Base-by-base conservation (phyloP, 2,888 invertebrate species). In the Drosophila neutralis region DNA sequence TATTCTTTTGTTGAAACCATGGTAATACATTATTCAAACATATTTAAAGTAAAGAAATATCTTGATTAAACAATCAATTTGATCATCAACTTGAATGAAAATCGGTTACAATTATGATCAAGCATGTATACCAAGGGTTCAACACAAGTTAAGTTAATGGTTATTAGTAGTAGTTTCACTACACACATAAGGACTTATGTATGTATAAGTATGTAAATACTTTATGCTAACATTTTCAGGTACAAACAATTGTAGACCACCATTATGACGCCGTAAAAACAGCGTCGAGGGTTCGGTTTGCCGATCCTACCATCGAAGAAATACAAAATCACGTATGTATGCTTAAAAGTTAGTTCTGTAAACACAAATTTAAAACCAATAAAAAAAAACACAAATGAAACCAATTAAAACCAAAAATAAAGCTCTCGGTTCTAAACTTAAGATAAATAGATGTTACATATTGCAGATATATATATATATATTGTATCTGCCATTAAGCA, bases 231-330 rank as follows among this genome's bases (percentile, higher is more conserved):
- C 82, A 89, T 69, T 87, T 83, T 73, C 80, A 98, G 98, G 98
- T 98, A 60, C 98, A 98, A 94, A 96, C 97, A 60, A 98, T 98
- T 89, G 97, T 98, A 76, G 98, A 98, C 93, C 97, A 97, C 91
- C 97, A 97, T 92, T 97, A 97, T 92, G 96, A 96, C 78, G 96
- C 96, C 90, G 94, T 95, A 74, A 94, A 94, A 78, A 97, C 97
- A 93, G 95, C 96, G 70, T 96, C 97, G 81, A 97, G 97, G 94
- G 97, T 98, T 65, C 95, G 97, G 75, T 98, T 98, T 93, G 96
- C 97, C 85, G 97, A 98, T 92, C 96, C 91, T 69, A 78, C 79
- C 70, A 82, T 77, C 73, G 87, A 88, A 78, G 90, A 87, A 65
- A 82, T 63, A 64, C 76, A 84, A 66, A 75, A 80, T 72, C 82